Conservation (phyloP, 2,797 vertebrate genomes). For the Aphelocoma californica region DNA sequence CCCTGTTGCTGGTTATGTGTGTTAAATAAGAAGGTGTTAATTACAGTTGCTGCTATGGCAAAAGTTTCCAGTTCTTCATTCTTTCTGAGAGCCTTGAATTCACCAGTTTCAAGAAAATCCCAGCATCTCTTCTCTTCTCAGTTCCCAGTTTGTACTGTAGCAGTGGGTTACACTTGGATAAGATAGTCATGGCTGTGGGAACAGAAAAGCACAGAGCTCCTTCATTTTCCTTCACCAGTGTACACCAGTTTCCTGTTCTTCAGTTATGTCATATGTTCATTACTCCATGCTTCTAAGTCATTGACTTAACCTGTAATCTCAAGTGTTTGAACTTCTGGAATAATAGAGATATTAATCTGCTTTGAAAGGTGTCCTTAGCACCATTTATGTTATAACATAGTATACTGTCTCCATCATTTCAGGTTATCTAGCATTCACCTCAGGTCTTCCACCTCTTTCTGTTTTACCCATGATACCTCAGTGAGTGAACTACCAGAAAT, state of each 20-base stretch:
- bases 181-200: neutral
- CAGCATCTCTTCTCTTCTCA: neutral
- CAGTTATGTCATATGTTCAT: neutral
- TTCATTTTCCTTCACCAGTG: neutral
- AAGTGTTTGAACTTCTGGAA: neutral
- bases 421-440: neutral
- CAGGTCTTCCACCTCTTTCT: neutral
- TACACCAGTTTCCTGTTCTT: neutral
- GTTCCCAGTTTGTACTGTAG: neutral
- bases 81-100: neutral
- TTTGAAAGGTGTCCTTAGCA: neutral
- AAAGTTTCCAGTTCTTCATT: neutral
- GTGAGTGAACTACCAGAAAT: neutral
- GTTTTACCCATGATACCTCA: neutral
- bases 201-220: neutral
- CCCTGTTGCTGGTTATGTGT: neutral
- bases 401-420: neutral
- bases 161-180: neutral
- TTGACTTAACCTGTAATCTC: neutral
- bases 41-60: neutral
- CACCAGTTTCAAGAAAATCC: neutral
- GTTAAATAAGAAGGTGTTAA: neutral
- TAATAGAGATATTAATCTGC: neutral
- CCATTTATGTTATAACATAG: neutral
- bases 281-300: neutral